Evolutionary conservation across 2,113 vertebrate genomes (phyloP), one percentile per base, ranked within the genome.

Genomic region (Megalops atlanticus): DNA sequence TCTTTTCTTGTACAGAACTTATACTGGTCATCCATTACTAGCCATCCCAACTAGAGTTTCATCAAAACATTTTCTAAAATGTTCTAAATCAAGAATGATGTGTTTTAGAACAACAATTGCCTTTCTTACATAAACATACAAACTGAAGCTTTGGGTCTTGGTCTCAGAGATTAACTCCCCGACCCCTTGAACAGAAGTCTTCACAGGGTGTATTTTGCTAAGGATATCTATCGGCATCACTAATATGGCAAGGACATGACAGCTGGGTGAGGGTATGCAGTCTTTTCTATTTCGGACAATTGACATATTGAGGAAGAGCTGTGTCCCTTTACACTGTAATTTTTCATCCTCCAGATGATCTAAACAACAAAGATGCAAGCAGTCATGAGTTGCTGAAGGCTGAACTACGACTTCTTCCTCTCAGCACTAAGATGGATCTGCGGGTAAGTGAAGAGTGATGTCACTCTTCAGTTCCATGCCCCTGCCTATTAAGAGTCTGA

Each of bases 331-430:
- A 33, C 41, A 80, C 71, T 84, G 68, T 74, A 41, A 54, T 43
- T 54, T 49, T 6, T 82, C 15, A 88, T 73, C 15, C 58, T 33
- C 18, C 85, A 94, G 93, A 92, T 87, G 89, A 91, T 43, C 77
- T 88, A 73, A 90, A 58, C 73, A 87, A 85, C 82, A 89, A 72
- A 78, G 89, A 92, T 31, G 80, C 31, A 64, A 87, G 39, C 84
- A 83, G 84, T 73, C 76, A 80, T 38, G 82, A 90, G 78, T 71
- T 87, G 52, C 84, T 90, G 83, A 93, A 85, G 84, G 47, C 85
- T 78, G 81, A 90, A 21, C 80, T 88, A 64, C 77, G 81, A 54
- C 80, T 81, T 41, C 85, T 78, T 77, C 88, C 90, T 16, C 70
- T 87, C 16, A 36, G 64, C 27, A 43, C 77, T 75, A 88, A 80